Base-by-base conservation (phyloP, 2,888 invertebrate species). In the Callinectes sapidus region DNA sequence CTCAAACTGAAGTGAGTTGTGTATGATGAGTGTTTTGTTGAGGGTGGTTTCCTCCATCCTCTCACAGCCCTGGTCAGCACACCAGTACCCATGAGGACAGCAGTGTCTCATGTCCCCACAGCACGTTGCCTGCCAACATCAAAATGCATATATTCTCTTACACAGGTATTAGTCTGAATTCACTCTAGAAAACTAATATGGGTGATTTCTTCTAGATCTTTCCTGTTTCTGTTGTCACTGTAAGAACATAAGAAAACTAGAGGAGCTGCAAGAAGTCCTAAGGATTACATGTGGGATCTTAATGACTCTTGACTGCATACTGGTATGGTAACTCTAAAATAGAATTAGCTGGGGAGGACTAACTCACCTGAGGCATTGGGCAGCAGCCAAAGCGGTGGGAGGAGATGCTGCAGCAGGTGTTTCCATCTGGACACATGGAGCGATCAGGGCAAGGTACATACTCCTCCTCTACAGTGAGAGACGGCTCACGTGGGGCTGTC, bases 1-100 rank as follows among this genome's bases (percentile, higher is more conserved):
- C 5, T 10, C 71, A 6, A 10, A 6, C 10, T 28, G 28, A 13
- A 77, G 8, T 77, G 71, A 28, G 71, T n/a, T 8, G 28, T 77
- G 71, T 10, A 28, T n/a, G 10, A 77, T 28, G 28, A 77, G 71
- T 23, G 71, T 77, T n/a, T 77, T 77, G 71, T 77, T 77, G 71
- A 77, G 71, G 10, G 28, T 77, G 71, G 18, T 8, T 87, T n/a
- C 66, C 85, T 71, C 32, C 77, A 87, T 8, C 32, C 92, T 81
- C 32, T 92, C 92, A 85, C 92, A 92, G n/a, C 92, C 89, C 8
- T 85, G 61, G 18, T 92, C 92, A 35, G 92, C 32, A 39, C 92
- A 92, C 92, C 92, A 85, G 89, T 92, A 92, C 35, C 92, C 92
- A 92, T 92, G 89, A n/a, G 92, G 92, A 28, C 92, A 92, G 81